A percentile compares a stretch with the other conserved stretches of the same genome.
phyloP scores from a whole-genome alignment of 1,140 invertebrate species.

The Drosophila ogumai region DNA sequence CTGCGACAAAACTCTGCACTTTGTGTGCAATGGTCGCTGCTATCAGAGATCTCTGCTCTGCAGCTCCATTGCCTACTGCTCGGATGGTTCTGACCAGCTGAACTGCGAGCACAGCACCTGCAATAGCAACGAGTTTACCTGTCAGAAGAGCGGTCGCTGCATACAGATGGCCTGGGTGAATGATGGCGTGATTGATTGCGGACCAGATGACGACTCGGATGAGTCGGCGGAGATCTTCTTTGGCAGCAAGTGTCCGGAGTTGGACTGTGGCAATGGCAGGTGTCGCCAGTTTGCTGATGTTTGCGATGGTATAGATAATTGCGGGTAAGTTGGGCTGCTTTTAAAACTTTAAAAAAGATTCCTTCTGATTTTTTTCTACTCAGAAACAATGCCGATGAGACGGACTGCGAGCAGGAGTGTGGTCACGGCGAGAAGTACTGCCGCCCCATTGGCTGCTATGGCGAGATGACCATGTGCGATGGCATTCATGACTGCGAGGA shows the following conservation, averaged over 20 bases:
- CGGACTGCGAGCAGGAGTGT: slow-evolving; percentile 79
- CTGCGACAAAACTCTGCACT: slow-evolving; percentile 76
- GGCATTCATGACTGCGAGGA: slow-evolving; percentile 91
- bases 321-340: slow-evolving; percentile 86
- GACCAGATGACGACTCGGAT: slow-evolving; percentile 82
- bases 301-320: slow-evolving; percentile 91
- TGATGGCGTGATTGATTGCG: slow-evolving; percentile 89
- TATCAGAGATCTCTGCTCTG: slow-evolving; percentile 89
- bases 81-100: slow-evolving; percentile 87
- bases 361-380: background rate
- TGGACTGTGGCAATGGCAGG: slow-evolving; percentile 89
- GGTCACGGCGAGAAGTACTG: slow-evolving; percentile 86
- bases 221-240: slow-evolving; percentile 85
- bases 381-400: slow-evolving; percentile 88
- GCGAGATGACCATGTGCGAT: slow-evolving; percentile 89
- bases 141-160: slow-evolving; percentile 87
- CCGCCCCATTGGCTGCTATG: slow-evolving; percentile 90
- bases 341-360: background rate
- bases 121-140: slow-evolving; percentile 88
- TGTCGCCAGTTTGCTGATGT: slow-evolving; percentile 90
- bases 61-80: slow-evolving; percentile 89
- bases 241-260: slow-evolving; percentile 88
- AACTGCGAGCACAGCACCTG: slow-evolving; percentile 86
- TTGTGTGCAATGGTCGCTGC: slow-evolving; percentile 87
- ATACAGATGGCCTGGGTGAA: slow-evolving; percentile 91